A percentile compares a stretch with the other conserved stretches of the same genome.
Evolutionary conservation across 2,888 invertebrate genomes (phyloP).

Genomic region (Platerodrilus igneus): DNA sequence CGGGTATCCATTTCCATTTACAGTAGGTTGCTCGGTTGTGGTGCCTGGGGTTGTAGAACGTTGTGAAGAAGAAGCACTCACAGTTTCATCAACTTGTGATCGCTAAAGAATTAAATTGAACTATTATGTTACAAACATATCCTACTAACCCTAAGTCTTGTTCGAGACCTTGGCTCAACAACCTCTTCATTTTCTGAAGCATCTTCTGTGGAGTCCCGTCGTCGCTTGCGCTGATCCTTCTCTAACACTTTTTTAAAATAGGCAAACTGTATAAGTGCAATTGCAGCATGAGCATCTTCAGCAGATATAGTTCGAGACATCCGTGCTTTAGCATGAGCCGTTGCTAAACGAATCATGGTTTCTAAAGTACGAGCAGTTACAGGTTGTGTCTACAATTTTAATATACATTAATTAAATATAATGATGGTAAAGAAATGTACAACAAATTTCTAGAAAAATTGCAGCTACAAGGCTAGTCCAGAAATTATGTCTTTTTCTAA

Average conservation of each 20-base stretch:
- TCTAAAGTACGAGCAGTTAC: slow-evolving; percentile 95
- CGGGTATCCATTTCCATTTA: slow-evolving; percentile 5
- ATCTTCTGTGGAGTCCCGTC: slow-evolving; percentile 51
- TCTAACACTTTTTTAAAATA: slow-evolving; percentile 91
- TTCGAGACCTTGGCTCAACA: slow-evolving; percentile 43
- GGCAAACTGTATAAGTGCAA: slow-evolving; percentile 90
- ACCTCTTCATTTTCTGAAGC: slow-evolving; percentile 46
- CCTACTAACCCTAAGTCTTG: slow-evolving; percentile 46
- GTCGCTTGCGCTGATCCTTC: slow-evolving; percentile 69
- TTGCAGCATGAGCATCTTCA: slow-evolving; percentile 85
- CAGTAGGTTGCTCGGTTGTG: not conserved
- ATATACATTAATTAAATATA: not conserved
- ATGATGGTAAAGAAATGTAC: not conserved
- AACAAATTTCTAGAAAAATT: not conserved
- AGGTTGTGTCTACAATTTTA: slow-evolving; percentile 86
- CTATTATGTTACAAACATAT: not conserved
- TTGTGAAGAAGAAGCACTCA: not conserved
- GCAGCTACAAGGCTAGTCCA: too few relatives aligned
- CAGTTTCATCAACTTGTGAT: not conserved
- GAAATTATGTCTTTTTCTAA: too few relatives aligned
- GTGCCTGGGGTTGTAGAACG: too few relatives aligned
- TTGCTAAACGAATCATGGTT: slow-evolving; percentile 94
- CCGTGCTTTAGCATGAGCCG: slow-evolving; percentile 94
- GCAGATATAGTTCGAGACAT: slow-evolving; percentile 79
- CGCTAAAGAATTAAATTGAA: not conserved